Evolutionary conservation across 2,113 vertebrate species (phyloP).

Genomic region (Cyprinodon tularosa): DNA sequence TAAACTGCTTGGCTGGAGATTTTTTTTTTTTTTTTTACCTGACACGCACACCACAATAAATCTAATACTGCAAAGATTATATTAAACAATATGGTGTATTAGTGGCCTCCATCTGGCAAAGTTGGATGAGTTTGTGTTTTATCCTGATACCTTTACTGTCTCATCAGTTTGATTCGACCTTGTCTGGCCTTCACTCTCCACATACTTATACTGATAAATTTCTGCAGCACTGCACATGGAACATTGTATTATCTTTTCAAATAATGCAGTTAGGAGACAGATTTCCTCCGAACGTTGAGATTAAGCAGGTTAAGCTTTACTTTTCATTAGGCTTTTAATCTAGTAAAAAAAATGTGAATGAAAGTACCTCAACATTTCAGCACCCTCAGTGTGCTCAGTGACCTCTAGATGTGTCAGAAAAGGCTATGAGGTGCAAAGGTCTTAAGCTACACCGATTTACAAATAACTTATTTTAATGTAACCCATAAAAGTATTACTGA

Average conservation of each 20-base stretch:
- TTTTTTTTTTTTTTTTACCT: conserved; percentile 40
- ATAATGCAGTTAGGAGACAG: conserved; percentile 1
- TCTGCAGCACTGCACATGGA: neutral
- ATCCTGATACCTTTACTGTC: conserved; percentile 14
- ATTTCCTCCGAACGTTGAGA: neutral
- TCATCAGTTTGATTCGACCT: conserved; percentile 37
- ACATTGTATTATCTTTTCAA: conserved; percentile 4
- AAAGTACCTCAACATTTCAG: neutral
- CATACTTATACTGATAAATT: conserved; percentile 8
- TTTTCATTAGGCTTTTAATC: neutral
- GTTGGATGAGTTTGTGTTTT: conserved; percentile 30
- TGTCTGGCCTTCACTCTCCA: conserved; percentile 10
- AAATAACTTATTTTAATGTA: neutral
- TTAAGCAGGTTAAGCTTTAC: neutral
- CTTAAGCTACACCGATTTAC: neutral
- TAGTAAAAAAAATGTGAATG: neutral
- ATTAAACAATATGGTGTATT: conserved; percentile 45
- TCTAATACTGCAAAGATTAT: conserved; percentile 54
- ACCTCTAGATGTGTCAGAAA: neutral
- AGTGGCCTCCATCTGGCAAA: conserved; percentile 35
- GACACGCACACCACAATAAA: conserved; percentile 30
- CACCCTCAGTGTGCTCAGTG: neutral
- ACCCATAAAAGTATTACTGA: neutral
- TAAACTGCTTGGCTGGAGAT: conserved; percentile 57
- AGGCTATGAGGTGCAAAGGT: neutral